Evolutionary conservation across 2,888 invertebrate species (phyloP).

Genomic region (Sphinx pinastri): DNA sequence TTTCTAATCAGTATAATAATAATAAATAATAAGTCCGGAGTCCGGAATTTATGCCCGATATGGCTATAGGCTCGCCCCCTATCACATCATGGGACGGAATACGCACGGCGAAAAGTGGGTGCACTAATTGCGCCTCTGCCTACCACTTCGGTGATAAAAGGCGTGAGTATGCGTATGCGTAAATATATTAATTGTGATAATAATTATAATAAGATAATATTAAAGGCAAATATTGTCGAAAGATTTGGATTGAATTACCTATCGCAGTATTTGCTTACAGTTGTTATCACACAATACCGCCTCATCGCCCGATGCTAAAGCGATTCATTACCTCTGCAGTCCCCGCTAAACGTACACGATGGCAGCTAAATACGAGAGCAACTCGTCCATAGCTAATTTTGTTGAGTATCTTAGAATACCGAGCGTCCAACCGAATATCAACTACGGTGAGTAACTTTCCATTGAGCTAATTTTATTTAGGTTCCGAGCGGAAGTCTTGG

Average conservation of each 20-base stretch:
- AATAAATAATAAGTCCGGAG: no score
- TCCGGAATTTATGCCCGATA: no score
- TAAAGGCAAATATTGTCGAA: not conserved
- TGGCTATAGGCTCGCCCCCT: no score
- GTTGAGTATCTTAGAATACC: slow-evolving; percentile 89
- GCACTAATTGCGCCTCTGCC: no score
- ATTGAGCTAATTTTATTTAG: slow-evolving; percentile 11
- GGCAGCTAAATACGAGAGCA: slow-evolving; percentile 65
- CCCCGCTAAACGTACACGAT: slow-evolving; percentile 49
- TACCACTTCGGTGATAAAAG: no score
- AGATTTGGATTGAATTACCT: not conserved
- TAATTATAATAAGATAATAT: not conserved
- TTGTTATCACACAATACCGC: slow-evolving; percentile 25
- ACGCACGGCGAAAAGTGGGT: no score
- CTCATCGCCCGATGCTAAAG: slow-evolving; percentile 27
- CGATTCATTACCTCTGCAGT: slow-evolving; percentile 44
- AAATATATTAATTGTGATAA: no score
- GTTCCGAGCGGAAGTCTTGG: not conserved
- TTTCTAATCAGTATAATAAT: no score
- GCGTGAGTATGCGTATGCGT: no score
- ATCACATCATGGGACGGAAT: no score
- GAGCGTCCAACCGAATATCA: slow-evolving; percentile 89
- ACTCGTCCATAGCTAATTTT: slow-evolving; percentile 86
- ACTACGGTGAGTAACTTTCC: slow-evolving; percentile 85
- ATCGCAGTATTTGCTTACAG: slow-evolving; percentile 25